A percentile compares a stretch with the other conserved stretches of the same genome.
These are phyloP conservation scores for Acropora yongei DNA, from an alignment of 64 coral and sea anemone species.

Conservation along the genomic window DNA sequence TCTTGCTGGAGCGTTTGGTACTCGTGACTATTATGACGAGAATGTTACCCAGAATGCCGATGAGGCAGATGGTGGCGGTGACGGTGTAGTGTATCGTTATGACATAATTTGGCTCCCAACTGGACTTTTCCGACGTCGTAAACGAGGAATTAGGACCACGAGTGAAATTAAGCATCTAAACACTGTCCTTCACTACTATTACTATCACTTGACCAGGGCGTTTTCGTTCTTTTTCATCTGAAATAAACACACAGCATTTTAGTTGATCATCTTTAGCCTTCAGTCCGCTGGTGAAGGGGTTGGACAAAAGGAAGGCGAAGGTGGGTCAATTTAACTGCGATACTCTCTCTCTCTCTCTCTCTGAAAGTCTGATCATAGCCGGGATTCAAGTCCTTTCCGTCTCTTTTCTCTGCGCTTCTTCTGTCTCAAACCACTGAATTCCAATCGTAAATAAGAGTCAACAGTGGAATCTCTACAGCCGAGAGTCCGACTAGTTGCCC, in stretches of 20 bases:
- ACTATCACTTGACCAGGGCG: neutral
- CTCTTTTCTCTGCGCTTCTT: too few relatives aligned
- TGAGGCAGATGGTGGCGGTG: conserved; percentile 67
- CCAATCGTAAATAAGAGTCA: too few relatives aligned
- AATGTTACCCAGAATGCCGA: conserved; percentile 83
- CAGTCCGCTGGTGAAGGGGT: neutral
- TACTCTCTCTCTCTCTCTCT: too few relatives aligned
- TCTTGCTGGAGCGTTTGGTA: conserved; percentile 45
- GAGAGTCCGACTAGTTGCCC: too few relatives aligned
- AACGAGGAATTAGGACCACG: neutral
- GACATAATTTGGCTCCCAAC: conserved; percentile 58
- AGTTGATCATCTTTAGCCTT: neutral
- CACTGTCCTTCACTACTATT: neutral
- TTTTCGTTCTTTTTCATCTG: conserved; percentile 16
- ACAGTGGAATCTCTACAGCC: too few relatives aligned
- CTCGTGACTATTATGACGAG: conserved; percentile 72
- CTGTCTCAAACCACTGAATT: too few relatives aligned
- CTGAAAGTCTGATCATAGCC: too few relatives aligned
- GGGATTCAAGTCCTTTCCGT: too few relatives aligned
- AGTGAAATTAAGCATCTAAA: neutral
- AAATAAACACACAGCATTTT: neutral
- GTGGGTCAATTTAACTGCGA: too few relatives aligned
- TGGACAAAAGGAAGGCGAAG: too few relatives aligned
- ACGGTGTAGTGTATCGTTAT: conserved; percentile 41
- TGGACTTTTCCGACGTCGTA: neutral